Conservation (phyloP, 2,113 vertebrate species). For the Himantopus leucocephalus region DNA sequence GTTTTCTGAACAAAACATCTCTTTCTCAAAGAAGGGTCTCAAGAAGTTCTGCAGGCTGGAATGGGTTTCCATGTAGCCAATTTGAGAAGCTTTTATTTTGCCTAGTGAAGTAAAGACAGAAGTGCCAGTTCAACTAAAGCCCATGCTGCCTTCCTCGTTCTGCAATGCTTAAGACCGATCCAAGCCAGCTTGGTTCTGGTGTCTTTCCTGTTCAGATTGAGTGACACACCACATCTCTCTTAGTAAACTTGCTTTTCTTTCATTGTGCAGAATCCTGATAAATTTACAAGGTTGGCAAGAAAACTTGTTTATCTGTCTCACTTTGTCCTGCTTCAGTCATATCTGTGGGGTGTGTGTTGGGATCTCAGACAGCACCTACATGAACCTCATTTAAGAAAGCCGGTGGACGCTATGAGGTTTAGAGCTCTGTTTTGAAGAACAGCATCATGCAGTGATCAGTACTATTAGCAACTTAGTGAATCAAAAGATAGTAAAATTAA, state of each 20-base stretch:
- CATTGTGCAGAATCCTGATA: background rate
- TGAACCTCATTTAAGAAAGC: background rate
- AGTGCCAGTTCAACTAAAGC: background rate
- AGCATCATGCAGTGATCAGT: background rate
- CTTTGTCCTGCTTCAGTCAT: background rate
- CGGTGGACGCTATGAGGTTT: background rate
- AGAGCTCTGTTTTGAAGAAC: background rate
- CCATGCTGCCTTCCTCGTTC: background rate
- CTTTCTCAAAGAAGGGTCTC: background rate
- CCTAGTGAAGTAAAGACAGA: background rate
- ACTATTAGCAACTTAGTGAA: background rate
- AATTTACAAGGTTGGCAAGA: background rate
- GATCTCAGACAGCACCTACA: background rate
- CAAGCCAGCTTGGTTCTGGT: background rate
- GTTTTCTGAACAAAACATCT: background rate
- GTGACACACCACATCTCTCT: background rate
- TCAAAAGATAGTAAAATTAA: background rate
- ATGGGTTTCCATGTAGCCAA: background rate
- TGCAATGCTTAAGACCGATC: background rate
- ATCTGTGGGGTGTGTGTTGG: background rate
- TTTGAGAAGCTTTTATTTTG: background rate
- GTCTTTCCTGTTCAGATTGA: background rate
- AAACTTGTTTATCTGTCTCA: background rate
- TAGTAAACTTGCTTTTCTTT: background rate
- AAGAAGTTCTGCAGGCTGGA: background rate